Evolutionary conservation across 2,888 invertebrate genomes (phyloP).

Genomic region (Globia sparganii): DNA sequence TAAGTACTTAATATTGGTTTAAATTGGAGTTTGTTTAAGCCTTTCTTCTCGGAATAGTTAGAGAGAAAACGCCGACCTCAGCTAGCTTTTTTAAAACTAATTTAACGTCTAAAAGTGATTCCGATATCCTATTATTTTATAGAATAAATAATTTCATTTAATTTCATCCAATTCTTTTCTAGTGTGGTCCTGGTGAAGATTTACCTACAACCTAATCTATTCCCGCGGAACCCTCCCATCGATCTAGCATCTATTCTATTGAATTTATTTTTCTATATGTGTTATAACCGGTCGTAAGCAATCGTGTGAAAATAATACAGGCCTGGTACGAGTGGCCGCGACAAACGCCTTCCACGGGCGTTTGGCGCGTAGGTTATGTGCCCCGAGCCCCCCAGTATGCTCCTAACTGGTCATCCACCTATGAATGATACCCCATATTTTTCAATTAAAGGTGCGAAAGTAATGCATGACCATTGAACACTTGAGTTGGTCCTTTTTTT

Average conservation of each 20-base stretch:
- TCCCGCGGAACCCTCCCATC: slow-evolving; percentile 66
- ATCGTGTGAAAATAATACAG: slow-evolving; percentile 83
- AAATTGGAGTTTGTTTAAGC: background rate
- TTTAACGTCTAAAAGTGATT: background rate
- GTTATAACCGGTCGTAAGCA: slow-evolving; percentile 79
- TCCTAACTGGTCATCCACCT: slow-evolving; percentile 54
- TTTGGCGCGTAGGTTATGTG: slow-evolving; percentile 32
- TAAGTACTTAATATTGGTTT: slow-evolving; percentile 21
- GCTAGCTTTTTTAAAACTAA: background rate
- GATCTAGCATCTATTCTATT: slow-evolving; percentile 57
- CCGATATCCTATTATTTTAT: background rate
- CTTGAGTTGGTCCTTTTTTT: slow-evolving; percentile 25
- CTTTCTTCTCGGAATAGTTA: no score
- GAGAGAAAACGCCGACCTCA: background rate
- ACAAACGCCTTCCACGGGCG: slow-evolving; percentile 58
- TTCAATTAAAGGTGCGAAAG: slow-evolving; percentile 55
- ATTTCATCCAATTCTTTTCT: background rate
- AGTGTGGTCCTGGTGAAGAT: background rate
- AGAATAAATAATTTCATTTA: background rate
- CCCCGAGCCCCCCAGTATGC: slow-evolving; percentile 9
- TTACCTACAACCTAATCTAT: background rate
- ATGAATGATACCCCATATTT: slow-evolving; percentile 48
- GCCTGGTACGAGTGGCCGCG: slow-evolving; percentile 50
- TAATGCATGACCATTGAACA: slow-evolving; percentile 38
- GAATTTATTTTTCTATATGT: slow-evolving; percentile 70